These are phyloP conservation scores for Tetranychus urticae DNA, from an alignment of 1,140 invertebrate genomes.

Conservation along the genomic window DNA sequence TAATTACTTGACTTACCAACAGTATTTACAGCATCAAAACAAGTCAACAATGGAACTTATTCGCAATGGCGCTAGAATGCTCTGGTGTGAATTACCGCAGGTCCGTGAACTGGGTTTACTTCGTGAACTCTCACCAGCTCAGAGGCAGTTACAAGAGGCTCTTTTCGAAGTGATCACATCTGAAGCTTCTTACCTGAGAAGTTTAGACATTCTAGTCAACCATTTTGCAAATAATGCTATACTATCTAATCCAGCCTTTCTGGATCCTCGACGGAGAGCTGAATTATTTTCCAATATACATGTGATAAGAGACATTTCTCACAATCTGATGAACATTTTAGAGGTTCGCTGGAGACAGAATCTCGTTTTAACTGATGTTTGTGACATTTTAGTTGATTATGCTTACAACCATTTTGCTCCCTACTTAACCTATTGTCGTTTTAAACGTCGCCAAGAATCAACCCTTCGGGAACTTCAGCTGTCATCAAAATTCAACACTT, in stretches of 20 bases:
- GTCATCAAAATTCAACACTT: constrained; percentile 35
- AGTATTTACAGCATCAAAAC: background rate
- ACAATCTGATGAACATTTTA: constrained; percentile 49
- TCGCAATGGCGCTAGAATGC: constrained; percentile 38
- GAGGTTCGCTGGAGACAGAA: constrained; percentile 73
- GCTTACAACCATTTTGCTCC: constrained; percentile 52
- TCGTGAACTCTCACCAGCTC: constrained; percentile 37
- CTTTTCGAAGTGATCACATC: constrained; percentile 90
- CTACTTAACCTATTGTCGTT: constrained; percentile 75
- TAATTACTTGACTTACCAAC: background rate
- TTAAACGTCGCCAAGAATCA: constrained; percentile 63
- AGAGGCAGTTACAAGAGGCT: constrained; percentile 62
- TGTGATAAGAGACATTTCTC: constrained; percentile 26
- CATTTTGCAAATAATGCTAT: constrained; percentile 59
- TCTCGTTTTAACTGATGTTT: constrained; percentile 49
- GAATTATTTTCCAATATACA: constrained; percentile 53
- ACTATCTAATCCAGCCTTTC: constrained; percentile 34
- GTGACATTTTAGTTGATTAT: constrained; percentile 55
- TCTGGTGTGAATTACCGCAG: constrained; percentile 75
- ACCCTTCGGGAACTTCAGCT: constrained; percentile 51
- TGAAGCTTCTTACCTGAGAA: constrained; percentile 86
- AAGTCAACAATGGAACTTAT: constrained; percentile 33
- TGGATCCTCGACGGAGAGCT: constrained; percentile 42
- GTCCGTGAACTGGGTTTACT: constrained; percentile 23
- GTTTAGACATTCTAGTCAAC: constrained; percentile 59